Evolutionary conservation across 1,140 invertebrate species (phyloP), one percentile per base, ranked within the genome.

Genomic region (Rhopalosiphum padi): DNA sequence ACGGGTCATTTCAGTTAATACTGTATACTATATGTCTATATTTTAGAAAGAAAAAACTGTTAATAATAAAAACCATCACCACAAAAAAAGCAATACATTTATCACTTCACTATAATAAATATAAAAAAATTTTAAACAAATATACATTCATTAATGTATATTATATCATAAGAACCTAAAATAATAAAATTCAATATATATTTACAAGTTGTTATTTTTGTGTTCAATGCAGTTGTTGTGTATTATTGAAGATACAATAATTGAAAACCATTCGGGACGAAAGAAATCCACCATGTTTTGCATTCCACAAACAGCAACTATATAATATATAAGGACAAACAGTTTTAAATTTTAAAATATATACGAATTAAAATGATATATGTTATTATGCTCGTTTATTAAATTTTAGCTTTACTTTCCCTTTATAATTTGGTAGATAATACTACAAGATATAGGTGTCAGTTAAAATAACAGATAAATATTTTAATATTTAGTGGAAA

Each of bases 301-400:
- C 25, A 93, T 86, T 21, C 91, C 91, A 55, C 91, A 93, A 21
- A 93, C n/a, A 25, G 91, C 91, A 93, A 93, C 91, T 93, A 8
- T 11, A 23, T 53, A 53, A 51, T 51, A 48, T 15, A 18, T 77
- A 77, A 35, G 11, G n/a, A 77, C n/a, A 77, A 51, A 77, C 15
- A n/a, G 15, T 77, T 41, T 41, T 41, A 41, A 2, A 41, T 41
- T 41, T 77, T 15, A 77, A 21, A 77, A 77, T n/a, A n/a, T 6
- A n/a, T 77, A 51, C 48, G 48, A 18, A 51, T 51, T 15, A 46
- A 46, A 11, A 46, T 46, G 11, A 9, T 46, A 9, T 46, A 11
- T 46, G 46, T 46, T 46, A 51, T 37, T 1, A 37, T 37, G 37
- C 25, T 68, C 2, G 25, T 68, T n/a, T n/a, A 68, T 68, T 30